These are phyloP conservation scores for Symphodus melops DNA, from an alignment of 2,113 vertebrate species.

Conservation along the genomic window DNA sequence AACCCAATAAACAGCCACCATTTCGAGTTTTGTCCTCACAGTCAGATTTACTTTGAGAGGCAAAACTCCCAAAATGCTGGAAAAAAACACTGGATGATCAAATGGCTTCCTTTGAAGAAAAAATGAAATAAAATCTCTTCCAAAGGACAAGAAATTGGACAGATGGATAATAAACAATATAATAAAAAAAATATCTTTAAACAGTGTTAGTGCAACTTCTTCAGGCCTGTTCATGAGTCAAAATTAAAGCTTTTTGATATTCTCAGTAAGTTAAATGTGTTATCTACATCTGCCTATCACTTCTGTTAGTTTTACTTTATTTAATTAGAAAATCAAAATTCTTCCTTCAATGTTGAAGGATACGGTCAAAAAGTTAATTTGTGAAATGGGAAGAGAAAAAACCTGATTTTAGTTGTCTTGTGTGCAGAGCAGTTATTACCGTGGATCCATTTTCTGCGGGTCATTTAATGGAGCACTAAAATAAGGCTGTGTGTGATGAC, in stretches of 20 bases:
- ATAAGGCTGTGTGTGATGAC: conserved; percentile 25
- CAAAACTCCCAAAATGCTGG: too few relatives aligned
- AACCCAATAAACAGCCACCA: too few relatives aligned
- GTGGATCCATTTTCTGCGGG: conserved; percentile 12
- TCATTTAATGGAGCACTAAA: conserved; percentile 19
- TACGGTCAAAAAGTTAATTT: neutral
- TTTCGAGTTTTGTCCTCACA: too few relatives aligned
- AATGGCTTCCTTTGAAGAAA: too few relatives aligned
- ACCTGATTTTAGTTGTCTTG: neutral
- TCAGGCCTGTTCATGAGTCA: neutral
- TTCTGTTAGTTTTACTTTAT: neutral
- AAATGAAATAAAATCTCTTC: too few relatives aligned
- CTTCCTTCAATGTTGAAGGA: neutral
- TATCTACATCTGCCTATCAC: neutral
- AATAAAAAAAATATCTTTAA: too few relatives aligned
- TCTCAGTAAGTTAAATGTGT: too few relatives aligned
- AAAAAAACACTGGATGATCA: too few relatives aligned
- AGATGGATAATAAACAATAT: too few relatives aligned
- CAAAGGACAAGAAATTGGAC: too few relatives aligned
- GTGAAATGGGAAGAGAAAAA: neutral
- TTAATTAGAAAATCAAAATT: neutral
- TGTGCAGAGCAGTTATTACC: conserved; percentile 9
- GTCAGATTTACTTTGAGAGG: too few relatives aligned
- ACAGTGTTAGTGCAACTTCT: too few relatives aligned
- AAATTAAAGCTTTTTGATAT: neutral